Evolutionary conservation across 2,888 invertebrate genomes (phyloP).

Genomic region (Cenopis cana): DNA sequence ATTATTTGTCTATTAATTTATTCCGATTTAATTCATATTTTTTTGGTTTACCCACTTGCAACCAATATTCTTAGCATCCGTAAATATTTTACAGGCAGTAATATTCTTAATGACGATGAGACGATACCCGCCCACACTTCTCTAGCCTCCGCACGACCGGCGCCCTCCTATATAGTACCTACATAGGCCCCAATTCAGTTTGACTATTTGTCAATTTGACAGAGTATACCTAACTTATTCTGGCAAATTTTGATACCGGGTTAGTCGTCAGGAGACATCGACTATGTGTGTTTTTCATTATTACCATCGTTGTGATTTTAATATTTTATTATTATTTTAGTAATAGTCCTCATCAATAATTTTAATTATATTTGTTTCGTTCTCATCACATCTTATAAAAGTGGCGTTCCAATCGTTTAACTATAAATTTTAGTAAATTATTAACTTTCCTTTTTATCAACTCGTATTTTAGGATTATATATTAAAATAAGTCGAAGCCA

Average conservation of each 20-base stretch:
- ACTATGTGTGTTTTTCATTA: background rate
- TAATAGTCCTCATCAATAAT: background rate
- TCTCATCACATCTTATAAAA: background rate
- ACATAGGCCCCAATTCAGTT: too few relatives aligned
- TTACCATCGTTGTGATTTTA: background rate
- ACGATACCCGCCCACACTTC: background rate
- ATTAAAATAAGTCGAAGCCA: background rate
- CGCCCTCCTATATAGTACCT: too few relatives aligned
- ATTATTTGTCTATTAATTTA: slow-evolving; percentile 78
- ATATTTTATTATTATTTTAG: background rate
- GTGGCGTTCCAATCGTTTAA: slow-evolving; percentile 7
- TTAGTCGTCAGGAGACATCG: too few relatives aligned
- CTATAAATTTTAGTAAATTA: background rate
- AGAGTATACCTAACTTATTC: too few relatives aligned
- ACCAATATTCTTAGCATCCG: slow-evolving; percentile 52
- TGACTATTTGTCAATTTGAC: too few relatives aligned
- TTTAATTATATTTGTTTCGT: background rate
- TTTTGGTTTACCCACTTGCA: slow-evolving; percentile 53
- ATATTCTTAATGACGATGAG: background rate
- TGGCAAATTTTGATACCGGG: too few relatives aligned
- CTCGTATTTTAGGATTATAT: background rate
- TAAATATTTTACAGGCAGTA: slow-evolving; percentile 36
- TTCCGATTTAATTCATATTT: slow-evolving; percentile 55
- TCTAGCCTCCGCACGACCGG: too few relatives aligned
- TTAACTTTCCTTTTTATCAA: background rate